Evolutionary conservation across 2,888 invertebrate species (phyloP).

Genomic region (Byasa hedistus): DNA sequence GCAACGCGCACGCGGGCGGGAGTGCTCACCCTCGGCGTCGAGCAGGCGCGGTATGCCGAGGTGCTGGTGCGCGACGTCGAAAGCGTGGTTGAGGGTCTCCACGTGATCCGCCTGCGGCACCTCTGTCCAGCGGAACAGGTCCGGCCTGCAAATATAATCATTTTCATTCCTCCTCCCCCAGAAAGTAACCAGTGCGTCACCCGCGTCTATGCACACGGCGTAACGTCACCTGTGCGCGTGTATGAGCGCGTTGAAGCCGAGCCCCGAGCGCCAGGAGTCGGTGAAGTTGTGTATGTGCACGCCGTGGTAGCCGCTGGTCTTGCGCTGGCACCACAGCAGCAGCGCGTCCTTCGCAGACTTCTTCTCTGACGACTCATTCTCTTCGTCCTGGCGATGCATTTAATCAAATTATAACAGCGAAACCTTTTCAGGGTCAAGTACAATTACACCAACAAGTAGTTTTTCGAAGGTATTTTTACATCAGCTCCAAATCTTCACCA

Average conservation of each 20-base stretch:
- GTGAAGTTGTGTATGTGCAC: constrained; percentile 94
- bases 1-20: no score
- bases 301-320: constrained; percentile 95
- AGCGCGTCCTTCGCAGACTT: constrained; percentile 99
- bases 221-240: constrained; percentile 87
- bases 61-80: constrained; percentile 95
- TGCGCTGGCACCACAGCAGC: constrained; percentile 98
- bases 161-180: no score
- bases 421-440: no score
- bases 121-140: constrained; percentile 92
- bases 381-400: constrained; percentile 86
- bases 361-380: constrained; percentile 97
- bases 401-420: no score
- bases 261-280: constrained; percentile 96
- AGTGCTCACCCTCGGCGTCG: constrained; percentile 90
- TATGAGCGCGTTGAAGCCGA: constrained; percentile 99
- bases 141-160: constrained; percentile 82
- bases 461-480: no score
- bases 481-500: no score
- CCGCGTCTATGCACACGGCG: no score
- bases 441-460: no score
- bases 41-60: constrained; percentile 95
- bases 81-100: constrained; percentile 98
- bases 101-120: constrained; percentile 91
- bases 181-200: no score